phyloP scores from a whole-genome alignment of 2,113 vertebrate species.

The Pterocles orientalis region DNA sequence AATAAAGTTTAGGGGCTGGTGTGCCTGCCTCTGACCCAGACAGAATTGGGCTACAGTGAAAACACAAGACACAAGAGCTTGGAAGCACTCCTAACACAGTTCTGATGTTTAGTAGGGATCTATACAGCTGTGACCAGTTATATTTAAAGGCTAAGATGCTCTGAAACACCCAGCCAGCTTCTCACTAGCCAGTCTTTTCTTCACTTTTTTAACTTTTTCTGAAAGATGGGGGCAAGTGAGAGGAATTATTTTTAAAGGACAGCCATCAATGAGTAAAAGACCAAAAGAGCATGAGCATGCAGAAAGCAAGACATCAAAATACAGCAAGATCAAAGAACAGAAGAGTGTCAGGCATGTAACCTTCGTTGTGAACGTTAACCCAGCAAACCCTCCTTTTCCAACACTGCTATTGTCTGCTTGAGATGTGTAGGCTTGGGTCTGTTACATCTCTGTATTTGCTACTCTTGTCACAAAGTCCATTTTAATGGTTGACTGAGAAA shows the following conservation, averaged over 20 bases:
- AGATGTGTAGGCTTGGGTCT: background rate
- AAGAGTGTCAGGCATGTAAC: background rate
- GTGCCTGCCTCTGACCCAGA: background rate
- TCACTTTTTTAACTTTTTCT: background rate
- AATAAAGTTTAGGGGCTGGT: background rate
- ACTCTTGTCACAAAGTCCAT: background rate
- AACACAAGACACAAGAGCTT: background rate
- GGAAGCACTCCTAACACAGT: background rate
- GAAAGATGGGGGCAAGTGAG: background rate
- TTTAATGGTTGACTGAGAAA: background rate
- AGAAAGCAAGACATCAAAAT: slow-evolving; percentile 10
- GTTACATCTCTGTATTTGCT: background rate
- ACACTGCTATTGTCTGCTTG: background rate
- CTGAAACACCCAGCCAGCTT: background rate
- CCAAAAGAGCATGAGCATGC: background rate
- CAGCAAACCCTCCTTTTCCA: background rate
- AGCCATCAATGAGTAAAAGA: background rate
- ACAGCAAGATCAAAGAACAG: background rate
- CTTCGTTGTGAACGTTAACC: background rate
- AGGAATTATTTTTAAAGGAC: background rate
- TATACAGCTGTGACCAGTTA: background rate
- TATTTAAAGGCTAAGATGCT: background rate
- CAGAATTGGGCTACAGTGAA: background rate
- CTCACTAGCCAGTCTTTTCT: background rate
- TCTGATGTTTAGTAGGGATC: background rate